Base-by-base conservation (phyloP, 2,888 invertebrate genomes). In the Plemyria rubiginata region DNA sequence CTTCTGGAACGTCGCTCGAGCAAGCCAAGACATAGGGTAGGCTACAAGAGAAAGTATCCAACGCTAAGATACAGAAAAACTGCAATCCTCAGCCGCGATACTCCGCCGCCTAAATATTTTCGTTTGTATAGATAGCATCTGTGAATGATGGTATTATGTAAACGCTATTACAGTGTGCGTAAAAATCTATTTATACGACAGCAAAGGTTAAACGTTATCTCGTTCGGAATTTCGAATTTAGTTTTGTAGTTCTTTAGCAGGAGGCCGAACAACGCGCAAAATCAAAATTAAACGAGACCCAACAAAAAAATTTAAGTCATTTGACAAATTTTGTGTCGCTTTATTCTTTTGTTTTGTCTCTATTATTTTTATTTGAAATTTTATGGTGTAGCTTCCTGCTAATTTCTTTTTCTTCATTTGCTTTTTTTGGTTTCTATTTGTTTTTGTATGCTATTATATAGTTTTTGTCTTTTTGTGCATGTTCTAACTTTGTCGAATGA, bases 401-500 rank as follows among this genome's bases (percentile, higher is more conserved):
- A 16, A n/a, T 50, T 50, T 50, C 9, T 13, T 13, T 50, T 11
- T 8, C n/a, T n/a, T 32, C 13, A 15, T 50, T 29, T 16, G 36
- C 36, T 51, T 36, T 45, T 53, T 22, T 12, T 40, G 1, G 36
- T 41, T 43, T 62, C 7, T 22, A 5, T 36, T 46, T 36, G 0
- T 8, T 22, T 29, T 32, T 54, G 11, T n/a, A 36, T 54, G 36
- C 16, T 36, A 6, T 41, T 38, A 12, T 53, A 28, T 46, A 16
- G n/a, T 43, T 57, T 61, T 4, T 56, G 29, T 62, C 11, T 43
- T 57, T 61, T 4, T 56, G 29, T 62, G 53, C 56, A 55, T 60
- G 29, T 49, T 15, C 41, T 51, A 54, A 13, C 50, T 51, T 65
- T 58, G 49, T 57, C 62, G 43, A 62, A 62, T 62, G 38, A 58